Evolutionary conservation across 2,888 invertebrate species (phyloP), one percentile per base, ranked within the genome.

Genomic region (Heteromyza rotundicornis): DNA sequence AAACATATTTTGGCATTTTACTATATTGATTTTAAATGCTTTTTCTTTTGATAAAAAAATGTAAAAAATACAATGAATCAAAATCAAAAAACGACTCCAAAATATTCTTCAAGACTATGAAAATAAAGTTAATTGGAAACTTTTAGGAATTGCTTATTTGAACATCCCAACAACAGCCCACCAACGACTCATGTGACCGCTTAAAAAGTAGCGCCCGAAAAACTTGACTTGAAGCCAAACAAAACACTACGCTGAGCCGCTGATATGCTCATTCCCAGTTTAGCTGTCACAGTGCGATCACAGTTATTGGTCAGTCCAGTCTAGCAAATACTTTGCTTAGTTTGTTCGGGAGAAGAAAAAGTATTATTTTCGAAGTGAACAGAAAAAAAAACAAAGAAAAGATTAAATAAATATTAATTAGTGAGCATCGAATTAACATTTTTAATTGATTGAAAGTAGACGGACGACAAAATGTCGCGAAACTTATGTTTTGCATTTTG

Each of bases 391-490:
- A 1, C 3, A 17, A 23, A 59, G 24, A 47, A 20, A 56, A 51
- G 17, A 27, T 27, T 27, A 27, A 27, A 27, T 27, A 27, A 27
- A 27, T 27, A 7, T 27, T 27, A 27, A 27, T 27, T 27, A 27
- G 27, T 27, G 27, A 7, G 27, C 10, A n/a, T 27, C 10, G 27
- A 7, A 27, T 27, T 5, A 7, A 10, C 10, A 10, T 27, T 27
- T 60, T 22, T 22, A 27, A 36, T 22, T 40, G 32, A 49, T 7
- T 19, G 22, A 49, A 53, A 60, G 27, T 52, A 16, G 36, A 27
- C 49, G 49, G n/a, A 20, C 12, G 16, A 47, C 23, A 58, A 61
- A 62, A 79, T 79, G 80, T 58, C 69, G 69, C 75, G 70, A 51
- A 52, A 51, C 55, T 59, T 72, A 8, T 58, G 51, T 55, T 59